Base-by-base conservation (phyloP, 2,113 vertebrate species). In the Colossoma macropomum region DNA sequence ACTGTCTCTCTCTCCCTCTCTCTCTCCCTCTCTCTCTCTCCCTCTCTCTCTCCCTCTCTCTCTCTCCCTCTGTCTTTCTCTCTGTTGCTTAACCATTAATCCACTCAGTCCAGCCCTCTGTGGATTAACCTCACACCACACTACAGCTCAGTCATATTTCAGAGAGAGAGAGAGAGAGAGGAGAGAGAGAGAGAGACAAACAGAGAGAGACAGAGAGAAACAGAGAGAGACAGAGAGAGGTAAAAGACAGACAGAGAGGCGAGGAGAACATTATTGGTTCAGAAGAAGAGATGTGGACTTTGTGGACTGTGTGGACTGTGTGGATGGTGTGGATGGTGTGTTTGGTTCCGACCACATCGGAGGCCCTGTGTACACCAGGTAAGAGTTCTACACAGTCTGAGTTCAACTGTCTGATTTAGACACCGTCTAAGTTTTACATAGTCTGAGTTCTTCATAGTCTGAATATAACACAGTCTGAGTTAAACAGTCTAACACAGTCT, bases 51-150 rank as follows among this genome's bases (percentile, higher is more conserved):
- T 30, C 15, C 28, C 62, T n/a, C 13, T 45, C 41, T 16, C 69
- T 69, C 23, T 10, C 62, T 25, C 7, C 12, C 50, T 50, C 50
- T 45, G 6, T 45, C 9, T 5, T 9, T 45, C 34, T 38, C 34
- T 38, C 34, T 38, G 7, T 50, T 38, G 71, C 38, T 85, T 70
- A 85, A 85, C 77, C 78, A 85, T 80, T 85, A 85, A 85, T 15
- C 70, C 1, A 5, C 82, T 48, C 30, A 10, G 60, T 25, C 71
- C 60, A n/a, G 25, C 77, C 77, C 75, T 72, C 59, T 73, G 19
- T 54, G 38, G 17, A 60, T 65, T 4, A 66, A 0, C 13, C 12
- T 23, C 28, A 48, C 19, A 75, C 2, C 34, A 38, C 34, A 38
- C 3, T 38, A 38, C 34, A 38, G 34, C 34, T 38, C 34, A 38